These are phyloP conservation scores for Uropetala carovei DNA, from an alignment of 2,888 invertebrate genomes.

Conservation along the genomic window DNA sequence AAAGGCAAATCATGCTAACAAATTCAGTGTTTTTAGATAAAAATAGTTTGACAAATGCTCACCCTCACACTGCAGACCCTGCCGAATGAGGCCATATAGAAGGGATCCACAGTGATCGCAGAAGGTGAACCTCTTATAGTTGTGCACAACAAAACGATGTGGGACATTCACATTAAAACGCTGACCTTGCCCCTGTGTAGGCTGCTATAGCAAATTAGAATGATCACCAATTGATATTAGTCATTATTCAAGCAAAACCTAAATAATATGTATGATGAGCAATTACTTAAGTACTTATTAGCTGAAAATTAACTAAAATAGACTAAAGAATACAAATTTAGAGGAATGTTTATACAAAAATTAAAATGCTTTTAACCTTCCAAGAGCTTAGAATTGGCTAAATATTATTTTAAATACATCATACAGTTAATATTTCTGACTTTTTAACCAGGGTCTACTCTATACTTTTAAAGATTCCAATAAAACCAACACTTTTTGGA, in stretches of 20 bases:
- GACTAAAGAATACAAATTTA: too few relatives aligned
- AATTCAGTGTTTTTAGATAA: neutral
- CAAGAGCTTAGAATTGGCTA: too few relatives aligned
- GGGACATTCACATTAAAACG: constrained; percentile 99
- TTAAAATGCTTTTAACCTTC: too few relatives aligned
- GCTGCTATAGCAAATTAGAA: constrained; percentile 74
- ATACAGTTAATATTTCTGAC: too few relatives aligned
- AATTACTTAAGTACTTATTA: too few relatives aligned
- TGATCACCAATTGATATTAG: constrained; percentile 10
- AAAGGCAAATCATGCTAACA: neutral
- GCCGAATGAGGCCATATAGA: constrained; percentile 96
- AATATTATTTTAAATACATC: too few relatives aligned
- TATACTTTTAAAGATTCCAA: too few relatives aligned
- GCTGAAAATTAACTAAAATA: too few relatives aligned
- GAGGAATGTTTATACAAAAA: too few relatives aligned
- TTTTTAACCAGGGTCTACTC: too few relatives aligned
- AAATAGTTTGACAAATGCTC: constrained; percentile 67
- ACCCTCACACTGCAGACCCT: constrained; percentile 97
- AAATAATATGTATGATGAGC: too few relatives aligned
- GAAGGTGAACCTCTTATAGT: constrained; percentile 98
- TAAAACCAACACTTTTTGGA: too few relatives aligned
- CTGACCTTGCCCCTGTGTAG: constrained; percentile 82
- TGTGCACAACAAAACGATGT: constrained; percentile 97
- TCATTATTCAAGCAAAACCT: neutral
- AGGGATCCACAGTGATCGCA: constrained; percentile 99